A percentile compares a stretch with the other conserved stretches of the same genome.
Conservation (phyloP, 2,888 invertebrate species). For the Tribolium freemani region DNA sequence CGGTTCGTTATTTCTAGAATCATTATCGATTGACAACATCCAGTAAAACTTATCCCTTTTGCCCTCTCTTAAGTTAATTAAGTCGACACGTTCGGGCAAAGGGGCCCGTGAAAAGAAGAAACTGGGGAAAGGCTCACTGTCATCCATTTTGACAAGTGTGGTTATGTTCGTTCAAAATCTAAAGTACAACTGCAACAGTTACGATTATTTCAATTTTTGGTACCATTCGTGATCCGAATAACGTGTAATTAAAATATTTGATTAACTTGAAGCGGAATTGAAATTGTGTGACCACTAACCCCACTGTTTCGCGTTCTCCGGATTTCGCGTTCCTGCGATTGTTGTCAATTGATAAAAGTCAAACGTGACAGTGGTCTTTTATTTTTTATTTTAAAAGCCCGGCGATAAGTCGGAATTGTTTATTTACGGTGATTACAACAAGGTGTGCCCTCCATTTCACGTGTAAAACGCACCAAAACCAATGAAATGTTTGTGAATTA, state of each 20-base stretch:
- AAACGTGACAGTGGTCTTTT: background rate
- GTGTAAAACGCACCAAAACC: background rate
- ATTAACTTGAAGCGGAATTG: no score
- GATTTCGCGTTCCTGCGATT: background rate
- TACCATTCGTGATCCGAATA: no score
- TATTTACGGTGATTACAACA: background rate
- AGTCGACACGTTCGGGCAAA: constrained; percentile 22
- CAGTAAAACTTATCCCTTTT: constrained; percentile 48
- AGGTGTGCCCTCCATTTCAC: background rate
- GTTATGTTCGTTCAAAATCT: background rate
- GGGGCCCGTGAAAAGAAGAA: constrained; percentile 34
- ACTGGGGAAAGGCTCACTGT: constrained; percentile 14
- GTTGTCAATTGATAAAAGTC: background rate
- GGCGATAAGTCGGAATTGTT: constrained; percentile 13
- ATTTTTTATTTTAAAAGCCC: constrained; percentile 25
- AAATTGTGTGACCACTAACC: background rate
- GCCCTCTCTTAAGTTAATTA: constrained; percentile 46
- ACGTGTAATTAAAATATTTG: no score
- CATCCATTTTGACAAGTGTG: constrained; percentile 5
- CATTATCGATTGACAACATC: constrained; percentile 50
- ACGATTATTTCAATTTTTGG: no score
- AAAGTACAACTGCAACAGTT: background rate
- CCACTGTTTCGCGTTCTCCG: background rate
- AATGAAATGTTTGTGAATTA: constrained; percentile 20
- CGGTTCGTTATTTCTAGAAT: constrained; percentile 28